Base-by-base conservation (phyloP, 2,888 invertebrate species). In the Troides helena region DNA sequence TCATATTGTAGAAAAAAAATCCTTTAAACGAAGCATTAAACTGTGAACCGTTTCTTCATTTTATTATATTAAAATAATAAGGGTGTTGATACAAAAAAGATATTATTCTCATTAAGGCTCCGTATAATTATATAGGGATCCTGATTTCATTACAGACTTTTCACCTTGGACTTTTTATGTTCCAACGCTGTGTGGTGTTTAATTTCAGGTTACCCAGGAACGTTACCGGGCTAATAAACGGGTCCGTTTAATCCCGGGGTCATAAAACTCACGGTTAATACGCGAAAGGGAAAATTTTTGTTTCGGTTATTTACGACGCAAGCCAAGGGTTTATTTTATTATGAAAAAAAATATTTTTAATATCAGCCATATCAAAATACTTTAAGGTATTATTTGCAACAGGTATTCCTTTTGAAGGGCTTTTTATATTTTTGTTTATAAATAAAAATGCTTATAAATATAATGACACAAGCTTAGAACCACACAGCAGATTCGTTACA, bases 151-250 rank as follows among this genome's bases (percentile, higher is more conserved):
- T 12, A 62, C 25, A 62, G 43, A 46, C 25, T 67, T 56, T 66
- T 67, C 61, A 64, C 53, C 60, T 57, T n/a, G 58, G n/a, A 63
- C 53, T 63, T 65, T 69, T 69, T 68, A 43, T 62, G 30, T 58
- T 43, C 56, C 53, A 25, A 21, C 46, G 50, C 58, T 62, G 3
- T 62, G 57, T 62, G 62, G 62, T 65, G 65, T 68, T 71, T 62
- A 65, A 68, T 71, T 71, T 67, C 36, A 65, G 56, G 61, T 21
- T 58, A 46, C 68, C 25, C n/a, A 50, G 58, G 59, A 70, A 70
- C 53, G 61, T 71, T 50, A 23, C 53, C 23, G 58, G 50, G 25
- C 56, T 58, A 66, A 66, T 67, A 70, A 67, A 67, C 23, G 50
- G 63, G 70, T 30, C 46, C 58, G 25, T 62, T 62, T 60, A 60